phyloP scores from a whole-genome alignment of 2,113 vertebrate genomes.

The Corythornis madagascariensis region DNA sequence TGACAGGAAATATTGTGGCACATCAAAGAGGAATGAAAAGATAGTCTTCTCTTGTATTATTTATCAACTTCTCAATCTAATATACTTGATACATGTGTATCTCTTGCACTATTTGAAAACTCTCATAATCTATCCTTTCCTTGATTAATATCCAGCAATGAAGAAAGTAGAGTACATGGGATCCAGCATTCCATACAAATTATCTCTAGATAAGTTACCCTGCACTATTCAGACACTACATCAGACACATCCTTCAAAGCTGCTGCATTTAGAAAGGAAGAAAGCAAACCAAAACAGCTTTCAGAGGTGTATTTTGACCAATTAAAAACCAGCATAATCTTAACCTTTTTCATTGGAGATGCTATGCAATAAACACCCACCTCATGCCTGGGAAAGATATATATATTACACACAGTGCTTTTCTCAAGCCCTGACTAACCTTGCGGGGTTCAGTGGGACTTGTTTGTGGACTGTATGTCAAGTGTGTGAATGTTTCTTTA shows the following conservation, averaged over 20 bases:
- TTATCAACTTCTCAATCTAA: slow-evolving; percentile 28
- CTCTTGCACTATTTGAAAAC: neutral
- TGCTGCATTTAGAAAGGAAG: neutral
- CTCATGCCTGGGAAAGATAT: neutral
- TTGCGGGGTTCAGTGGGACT: neutral
- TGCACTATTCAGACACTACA: neutral
- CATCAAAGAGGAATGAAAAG: slow-evolving; percentile 42
- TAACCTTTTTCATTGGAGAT: neutral
- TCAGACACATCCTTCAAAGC: neutral
- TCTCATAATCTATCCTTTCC: neutral
- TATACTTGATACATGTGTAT: neutral
- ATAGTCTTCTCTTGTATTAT: neutral
- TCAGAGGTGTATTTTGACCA: neutral
- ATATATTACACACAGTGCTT: neutral
- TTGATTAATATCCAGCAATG: neutral
- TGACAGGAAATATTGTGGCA: slow-evolving; percentile 13
- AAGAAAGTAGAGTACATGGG: neutral
- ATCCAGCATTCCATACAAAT: neutral
- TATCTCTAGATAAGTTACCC: neutral
- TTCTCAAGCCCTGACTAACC: neutral
- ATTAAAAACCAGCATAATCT: neutral
- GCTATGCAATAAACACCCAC: neutral
- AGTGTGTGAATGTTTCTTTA: neutral
- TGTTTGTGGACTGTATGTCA: neutral
- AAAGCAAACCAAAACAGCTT: neutral